Base-by-base conservation (phyloP, 2,888 invertebrate species). In the Dicyrtomina minuta region DNA sequence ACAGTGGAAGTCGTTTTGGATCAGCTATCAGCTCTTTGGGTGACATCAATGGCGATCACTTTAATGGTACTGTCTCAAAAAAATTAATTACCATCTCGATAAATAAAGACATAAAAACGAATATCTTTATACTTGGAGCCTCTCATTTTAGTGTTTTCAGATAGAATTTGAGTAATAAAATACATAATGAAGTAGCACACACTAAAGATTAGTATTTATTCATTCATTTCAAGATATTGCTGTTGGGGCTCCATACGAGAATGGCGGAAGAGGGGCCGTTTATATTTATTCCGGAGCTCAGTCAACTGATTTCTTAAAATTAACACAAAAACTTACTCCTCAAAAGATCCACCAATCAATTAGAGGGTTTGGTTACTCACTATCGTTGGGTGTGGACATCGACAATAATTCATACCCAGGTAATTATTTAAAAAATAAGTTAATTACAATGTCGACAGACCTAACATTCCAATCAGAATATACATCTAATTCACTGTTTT, bases 41-140 rank as follows among this genome's bases (percentile, higher is more conserved):
- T 10, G 90, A 90, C 76, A 79, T 89, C 0, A 87, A 90, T 78
- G 84, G 83, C n/a, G 89, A 90, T 80, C 86, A 86, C 0, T 87
- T 80, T 76, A 83, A 82, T 78, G 88, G 88, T 88, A 13, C 33
- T n/a, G n/a, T n/a, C n/a, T n/a, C n/a, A n/a, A n/a, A n/a, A n/a
- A n/a, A n/a, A n/a, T n/a, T n/a, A n/a, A n/a, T n/a, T n/a, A n/a
- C n/a, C n/a, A n/a, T n/a, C n/a, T n/a, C n/a, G n/a, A n/a, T n/a
- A n/a, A n/a, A n/a, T n/a, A n/a, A n/a, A n/a, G n/a, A n/a, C n/a
- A n/a, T n/a, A n/a, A n/a, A n/a, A n/a, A n/a, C n/a, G n/a, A n/a
- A n/a, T n/a, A n/a, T n/a, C n/a, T n/a, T n/a, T n/a, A n/a, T n/a
- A n/a, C n/a, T n/a, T n/a, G n/a, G n/a, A n/a, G n/a, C n/a, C n/a